A percentile compares a stretch with the other conserved stretches of the same genome.
Conservation (phyloP, 2,888 invertebrate genomes). For the Apodemia zela region DNA sequence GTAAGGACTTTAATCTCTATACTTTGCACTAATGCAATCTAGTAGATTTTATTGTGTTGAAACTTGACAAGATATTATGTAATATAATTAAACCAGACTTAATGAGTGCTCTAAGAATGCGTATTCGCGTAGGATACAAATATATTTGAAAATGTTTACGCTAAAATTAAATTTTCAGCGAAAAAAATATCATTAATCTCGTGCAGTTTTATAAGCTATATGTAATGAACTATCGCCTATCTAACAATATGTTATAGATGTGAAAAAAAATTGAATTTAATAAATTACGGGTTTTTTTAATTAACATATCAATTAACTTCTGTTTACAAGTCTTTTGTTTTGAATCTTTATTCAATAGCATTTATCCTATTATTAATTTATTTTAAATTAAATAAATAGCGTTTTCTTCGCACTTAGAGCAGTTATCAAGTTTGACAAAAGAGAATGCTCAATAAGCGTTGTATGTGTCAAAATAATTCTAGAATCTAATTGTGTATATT, state of each 20-base stretch:
- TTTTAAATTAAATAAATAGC: neutral
- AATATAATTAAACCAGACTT: slow-evolving; percentile 8
- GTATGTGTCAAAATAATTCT: slow-evolving; percentile 15
- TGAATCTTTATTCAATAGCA: too few species aligned
- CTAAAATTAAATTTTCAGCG: neutral
- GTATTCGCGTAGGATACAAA: neutral
- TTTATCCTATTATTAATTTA: neutral
- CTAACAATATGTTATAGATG: too few species aligned
- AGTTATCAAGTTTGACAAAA: slow-evolving; percentile 2
- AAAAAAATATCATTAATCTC: too few species aligned
- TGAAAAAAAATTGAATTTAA: too few species aligned
- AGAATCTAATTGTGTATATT: slow-evolving; percentile 15
- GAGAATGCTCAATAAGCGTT: slow-evolving; percentile 13
- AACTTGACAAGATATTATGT: slow-evolving; percentile 8
- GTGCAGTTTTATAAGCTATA: too few species aligned
- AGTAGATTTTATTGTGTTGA: slow-evolving; percentile 7
- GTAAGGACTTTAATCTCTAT: slow-evolving; percentile 9
- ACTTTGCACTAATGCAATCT: slow-evolving; percentile 6
- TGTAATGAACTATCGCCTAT: too few species aligned
- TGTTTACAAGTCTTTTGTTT: too few species aligned
- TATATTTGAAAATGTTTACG: neutral
- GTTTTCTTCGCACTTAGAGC: neutral
- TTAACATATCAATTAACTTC: too few species aligned
- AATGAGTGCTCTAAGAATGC: slow-evolving; percentile 2
- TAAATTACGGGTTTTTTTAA: too few species aligned